Conservation (phyloP, 2,888 invertebrate genomes). For the Gryllus longicercus region DNA sequence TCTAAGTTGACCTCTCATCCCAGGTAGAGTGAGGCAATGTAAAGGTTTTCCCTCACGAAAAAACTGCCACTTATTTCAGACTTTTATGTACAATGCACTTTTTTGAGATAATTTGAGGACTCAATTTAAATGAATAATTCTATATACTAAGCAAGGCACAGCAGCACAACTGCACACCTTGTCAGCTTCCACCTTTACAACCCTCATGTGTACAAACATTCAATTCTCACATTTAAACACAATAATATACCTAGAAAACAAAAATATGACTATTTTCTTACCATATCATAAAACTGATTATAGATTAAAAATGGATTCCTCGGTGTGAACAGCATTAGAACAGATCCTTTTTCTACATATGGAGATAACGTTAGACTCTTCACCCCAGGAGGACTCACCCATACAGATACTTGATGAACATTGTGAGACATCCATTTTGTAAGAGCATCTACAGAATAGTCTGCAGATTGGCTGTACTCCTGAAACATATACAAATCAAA, state of each 20-base stretch:
- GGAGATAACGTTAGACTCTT: slow-evolving; percentile 68
- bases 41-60: too few species aligned
- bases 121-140: too few species aligned
- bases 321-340: slow-evolving; percentile 74
- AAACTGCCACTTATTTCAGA: too few species aligned
- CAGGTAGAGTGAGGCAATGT: too few species aligned
- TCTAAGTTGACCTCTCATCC: too few species aligned
- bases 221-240: too few species aligned
- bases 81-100: too few species aligned
- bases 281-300: slow-evolving; percentile 68
- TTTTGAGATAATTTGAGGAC: too few species aligned
- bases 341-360: slow-evolving; percentile 65
- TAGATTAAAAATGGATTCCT: slow-evolving; percentile 65
- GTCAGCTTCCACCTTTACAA: too few species aligned
- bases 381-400: slow-evolving; percentile 68
- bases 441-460: slow-evolving; percentile 35
- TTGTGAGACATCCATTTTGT: slow-evolving; percentile 59
- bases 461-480: slow-evolving; percentile 26
- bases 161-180: too few species aligned
- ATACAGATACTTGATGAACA: slow-evolving; percentile 59
- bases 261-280: slow-evolving; percentile 46
- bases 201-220: too few species aligned
- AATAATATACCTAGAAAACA: not conserved
- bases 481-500: not conserved
- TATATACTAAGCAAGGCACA: too few species aligned